Percentiles rank a stretch among this genome's conserved stretches.
phyloP scores from a whole-genome alignment of 2,888 invertebrate species.

The Caenorhabditis panamensis region DNA sequence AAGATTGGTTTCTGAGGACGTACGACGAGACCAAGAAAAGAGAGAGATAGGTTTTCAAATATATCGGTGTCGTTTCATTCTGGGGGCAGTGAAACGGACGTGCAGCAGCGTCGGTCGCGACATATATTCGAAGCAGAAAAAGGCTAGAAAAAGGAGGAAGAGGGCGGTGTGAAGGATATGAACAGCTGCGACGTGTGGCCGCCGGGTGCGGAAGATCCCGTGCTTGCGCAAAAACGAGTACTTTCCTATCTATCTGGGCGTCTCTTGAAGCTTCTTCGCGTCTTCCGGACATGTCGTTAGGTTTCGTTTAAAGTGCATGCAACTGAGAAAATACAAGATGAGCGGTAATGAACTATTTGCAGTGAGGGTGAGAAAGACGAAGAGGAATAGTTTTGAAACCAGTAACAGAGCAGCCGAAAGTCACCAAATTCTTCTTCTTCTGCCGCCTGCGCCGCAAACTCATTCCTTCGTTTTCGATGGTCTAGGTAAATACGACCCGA shows the following conservation, averaged over 20 bases:
- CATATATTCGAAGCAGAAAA: constrained; percentile 1
- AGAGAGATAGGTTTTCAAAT: constrained; percentile 19
- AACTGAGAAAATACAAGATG: no score
- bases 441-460: constrained; percentile 27
- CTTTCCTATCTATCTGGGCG: constrained; percentile 39
- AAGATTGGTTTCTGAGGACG: neutral
- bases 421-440: constrained; percentile 23
- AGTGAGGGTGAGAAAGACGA: neutral
- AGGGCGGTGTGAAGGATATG: constrained; percentile 25
- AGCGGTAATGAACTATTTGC: neutral
- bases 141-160: constrained; percentile 17
- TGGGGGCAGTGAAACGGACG: neutral
- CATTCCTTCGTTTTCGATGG: constrained; percentile 45
- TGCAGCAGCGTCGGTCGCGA: neutral
- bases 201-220: constrained; percentile 32
- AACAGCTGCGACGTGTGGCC: constrained; percentile 38
- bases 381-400: constrained; percentile 41
- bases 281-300: constrained; percentile 21
- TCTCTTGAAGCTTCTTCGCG: constrained; percentile 25
- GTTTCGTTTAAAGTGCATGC: neutral
- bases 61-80: constrained; percentile 22
- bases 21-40: neutral
- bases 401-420: constrained; percentile 31
- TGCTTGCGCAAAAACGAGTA: constrained; percentile 54
- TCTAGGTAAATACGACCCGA: constrained; percentile 48